A percentile compares a stretch with the other conserved stretches of the same genome.
phyloP scores from a whole-genome alignment of 64 coral and sea anemone species.

The Acropora yongei region DNA sequence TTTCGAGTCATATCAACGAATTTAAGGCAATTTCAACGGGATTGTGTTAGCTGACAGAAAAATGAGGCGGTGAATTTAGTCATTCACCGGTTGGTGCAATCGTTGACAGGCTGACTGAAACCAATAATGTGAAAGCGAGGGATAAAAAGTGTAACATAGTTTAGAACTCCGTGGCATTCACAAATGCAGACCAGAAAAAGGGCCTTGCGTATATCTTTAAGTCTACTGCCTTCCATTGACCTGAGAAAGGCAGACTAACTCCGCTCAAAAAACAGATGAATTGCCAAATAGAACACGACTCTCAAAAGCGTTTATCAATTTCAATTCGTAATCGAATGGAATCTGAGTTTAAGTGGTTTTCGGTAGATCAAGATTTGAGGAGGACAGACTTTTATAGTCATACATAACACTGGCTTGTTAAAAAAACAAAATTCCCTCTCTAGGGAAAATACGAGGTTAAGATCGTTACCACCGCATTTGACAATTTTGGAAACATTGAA shows the following conservation, averaged over 20 bases:
- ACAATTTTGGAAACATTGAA: background rate
- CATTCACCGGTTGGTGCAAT: constrained; percentile 24
- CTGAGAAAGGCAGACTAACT: constrained; percentile 2
- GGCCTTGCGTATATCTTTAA: background rate
- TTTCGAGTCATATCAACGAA: constrained; percentile 22
- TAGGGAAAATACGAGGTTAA: background rate
- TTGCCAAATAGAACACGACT: constrained; percentile 15
- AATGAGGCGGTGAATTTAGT: constrained; percentile 12
- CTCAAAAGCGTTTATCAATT: constrained; percentile 15
- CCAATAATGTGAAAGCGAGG: background rate
- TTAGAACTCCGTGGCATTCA: constrained; percentile 11
- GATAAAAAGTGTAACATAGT: background rate
- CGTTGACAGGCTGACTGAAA: constrained; percentile 1
- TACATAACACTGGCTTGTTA: background rate
- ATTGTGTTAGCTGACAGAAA: background rate
- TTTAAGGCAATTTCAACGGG: constrained; percentile 35
- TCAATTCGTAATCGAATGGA: constrained; percentile 17
- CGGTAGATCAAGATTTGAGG: constrained; percentile 24
- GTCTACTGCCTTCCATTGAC: background rate
- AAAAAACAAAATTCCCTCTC: background rate
- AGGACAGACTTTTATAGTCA: background rate
- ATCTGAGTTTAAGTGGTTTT: constrained; percentile 29
- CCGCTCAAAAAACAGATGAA: constrained; percentile 14
- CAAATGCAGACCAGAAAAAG: constrained; percentile 39
- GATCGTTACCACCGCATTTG: background rate